Conservation (phyloP, 2,113 vertebrate genomes). For the Myotis davidii region DNA sequence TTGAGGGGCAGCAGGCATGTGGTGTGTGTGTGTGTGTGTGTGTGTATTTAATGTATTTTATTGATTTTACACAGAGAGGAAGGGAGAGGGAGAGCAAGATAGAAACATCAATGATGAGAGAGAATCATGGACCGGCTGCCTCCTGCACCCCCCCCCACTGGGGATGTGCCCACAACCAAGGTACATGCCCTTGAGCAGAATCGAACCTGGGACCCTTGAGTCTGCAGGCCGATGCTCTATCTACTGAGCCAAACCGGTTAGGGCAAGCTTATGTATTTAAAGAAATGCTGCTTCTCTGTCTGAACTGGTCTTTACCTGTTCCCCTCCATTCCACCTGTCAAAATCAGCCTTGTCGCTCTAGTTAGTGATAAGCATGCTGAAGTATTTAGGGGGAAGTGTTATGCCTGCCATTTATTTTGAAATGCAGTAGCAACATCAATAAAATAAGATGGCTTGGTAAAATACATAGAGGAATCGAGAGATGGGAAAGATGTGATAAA, state of each 20-base stretch:
- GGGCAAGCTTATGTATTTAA: neutral
- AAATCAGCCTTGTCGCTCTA: neutral
- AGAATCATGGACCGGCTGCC: too few species aligned
- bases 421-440: neutral
- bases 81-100: too few species aligned
- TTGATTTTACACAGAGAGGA: too few species aligned
- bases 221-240: too few species aligned
- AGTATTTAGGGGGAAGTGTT: neutral
- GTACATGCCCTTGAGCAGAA: too few species aligned
- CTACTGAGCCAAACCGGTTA: too few species aligned
- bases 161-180: too few species aligned
- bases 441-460: neutral
- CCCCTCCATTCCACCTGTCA: neutral
- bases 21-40: neutral
- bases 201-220: too few species aligned
- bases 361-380: neutral
- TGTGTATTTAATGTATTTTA: neutral
- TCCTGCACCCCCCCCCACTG: too few species aligned
- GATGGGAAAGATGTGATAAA: neutral
- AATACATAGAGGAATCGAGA: neutral
- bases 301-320: neutral
- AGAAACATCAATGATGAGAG: too few species aligned
- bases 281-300: neutral
- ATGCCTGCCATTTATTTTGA: neutral
- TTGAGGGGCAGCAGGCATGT: neutral